phyloP scores from a whole-genome alignment of 2,113 vertebrate species.

The Sitta europaea region DNA sequence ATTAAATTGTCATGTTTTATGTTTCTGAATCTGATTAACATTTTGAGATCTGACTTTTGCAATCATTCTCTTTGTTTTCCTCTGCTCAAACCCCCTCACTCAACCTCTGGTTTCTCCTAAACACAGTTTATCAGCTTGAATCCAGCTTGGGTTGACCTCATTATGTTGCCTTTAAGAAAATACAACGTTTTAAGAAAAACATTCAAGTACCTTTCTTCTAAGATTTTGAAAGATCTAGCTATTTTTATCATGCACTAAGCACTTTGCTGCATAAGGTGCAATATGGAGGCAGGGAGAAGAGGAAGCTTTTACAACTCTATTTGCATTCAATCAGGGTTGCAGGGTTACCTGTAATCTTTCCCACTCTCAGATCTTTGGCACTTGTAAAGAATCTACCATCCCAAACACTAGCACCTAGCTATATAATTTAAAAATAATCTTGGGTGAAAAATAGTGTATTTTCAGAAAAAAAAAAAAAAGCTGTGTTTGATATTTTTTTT shows the following conservation, averaged over 20 bases:
- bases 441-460: not conserved
- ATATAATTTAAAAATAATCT: not conserved
- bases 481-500: not conserved
- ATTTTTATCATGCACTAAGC: conserved; percentile 17
- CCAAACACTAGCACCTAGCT: not conserved
- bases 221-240: conserved; percentile 28
- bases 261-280: conserved; percentile 6
- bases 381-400: not conserved
- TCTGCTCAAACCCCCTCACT: conserved; percentile 2
- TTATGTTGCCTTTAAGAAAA: conserved; percentile 59
- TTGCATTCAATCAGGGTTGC: not conserved
- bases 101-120: conserved; percentile 50
- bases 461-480: not conserved
- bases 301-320: not conserved
- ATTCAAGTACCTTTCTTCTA: conserved; percentile 13
- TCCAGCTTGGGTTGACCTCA: conserved; percentile 29
- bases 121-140: conserved; percentile 26
- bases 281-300: conserved; percentile 1
- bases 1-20: conserved; percentile 78
- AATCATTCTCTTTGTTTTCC: conserved; percentile 72
- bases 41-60: conserved; percentile 75
- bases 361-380: not conserved
- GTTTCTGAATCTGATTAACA: conserved; percentile 80
- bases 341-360: conserved; percentile 12
- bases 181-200: conserved; percentile 27